phyloP scores from a whole-genome alignment of 2,797 vertebrate genomes.

The Sebastes jordani region DNA sequence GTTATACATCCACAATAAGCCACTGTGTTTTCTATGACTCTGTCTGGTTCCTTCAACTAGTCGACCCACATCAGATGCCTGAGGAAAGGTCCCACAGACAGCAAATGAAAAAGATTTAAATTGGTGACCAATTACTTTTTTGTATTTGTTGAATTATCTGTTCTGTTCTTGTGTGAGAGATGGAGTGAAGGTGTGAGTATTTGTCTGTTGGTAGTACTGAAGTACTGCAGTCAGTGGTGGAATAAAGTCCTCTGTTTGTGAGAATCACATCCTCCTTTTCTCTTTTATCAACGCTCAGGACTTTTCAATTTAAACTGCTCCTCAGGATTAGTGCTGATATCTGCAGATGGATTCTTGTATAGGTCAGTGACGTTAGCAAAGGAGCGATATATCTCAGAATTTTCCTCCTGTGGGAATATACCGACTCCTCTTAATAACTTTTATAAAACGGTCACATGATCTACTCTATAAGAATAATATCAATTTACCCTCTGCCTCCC shows the following conservation, averaged over 20 bases:
- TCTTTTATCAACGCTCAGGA: background rate
- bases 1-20: constrained; percentile 29
- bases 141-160: constrained; percentile 70
- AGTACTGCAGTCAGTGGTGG: constrained; percentile 56
- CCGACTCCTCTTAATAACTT: background rate
- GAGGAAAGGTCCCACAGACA: constrained; percentile 50
- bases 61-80: constrained; percentile 32
- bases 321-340: background rate
- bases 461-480: background rate
- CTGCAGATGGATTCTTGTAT: background rate
- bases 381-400: background rate
- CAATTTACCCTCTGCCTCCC: background rate
- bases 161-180: constrained; percentile 74
- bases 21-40: constrained; percentile 27
- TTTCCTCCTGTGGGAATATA: background rate
- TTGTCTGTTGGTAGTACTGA: constrained; percentile 58
- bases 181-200: constrained; percentile 59
- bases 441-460: background rate
- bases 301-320: background rate
- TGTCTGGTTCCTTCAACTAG: constrained; percentile 40
- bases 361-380: background rate
- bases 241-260: constrained; percentile 87
- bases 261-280: constrained; percentile 43
- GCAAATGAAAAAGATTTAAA: constrained; percentile 53
- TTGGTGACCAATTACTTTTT: constrained; percentile 78